These are phyloP conservation scores for Hypothenemus hampei DNA, from an alignment of 1,140 invertebrate species.

Conservation along the genomic window DNA sequence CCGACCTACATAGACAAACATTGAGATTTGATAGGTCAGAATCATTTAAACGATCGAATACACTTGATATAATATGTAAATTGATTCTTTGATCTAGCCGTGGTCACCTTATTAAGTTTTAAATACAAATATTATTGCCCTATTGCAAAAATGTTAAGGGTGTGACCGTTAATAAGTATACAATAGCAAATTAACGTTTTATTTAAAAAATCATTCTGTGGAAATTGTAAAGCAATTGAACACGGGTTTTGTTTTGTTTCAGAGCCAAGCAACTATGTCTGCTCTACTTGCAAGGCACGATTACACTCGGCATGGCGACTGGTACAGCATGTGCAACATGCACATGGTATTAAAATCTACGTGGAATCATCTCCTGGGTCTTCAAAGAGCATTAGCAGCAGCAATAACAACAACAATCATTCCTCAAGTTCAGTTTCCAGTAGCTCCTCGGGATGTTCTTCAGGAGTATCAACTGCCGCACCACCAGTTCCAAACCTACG, in stretches of 20 bases:
- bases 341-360: conserved; percentile 92
- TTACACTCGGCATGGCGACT: conserved; percentile 89
- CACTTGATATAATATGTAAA: too few relatives aligned
- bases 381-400: conserved; percentile 44
- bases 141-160: not conserved
- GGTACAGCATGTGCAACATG: conserved; percentile 89
- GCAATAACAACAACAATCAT: conserved; percentile 47
- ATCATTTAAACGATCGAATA: too few relatives aligned
- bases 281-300: conserved; percentile 87
- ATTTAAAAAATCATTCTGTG: not conserved
- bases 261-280: conserved; percentile 94
- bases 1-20: too few relatives aligned
- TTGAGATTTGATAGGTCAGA: too few relatives aligned
- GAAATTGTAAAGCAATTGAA: not conserved
- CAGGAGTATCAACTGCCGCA: conserved; percentile 53
- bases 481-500: conserved; percentile 57
- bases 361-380: conserved; percentile 57
- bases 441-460: conserved; percentile 53
- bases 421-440: conserved; percentile 54
- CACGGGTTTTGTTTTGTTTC: conserved; percentile 52
- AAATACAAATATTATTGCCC: too few relatives aligned
- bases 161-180: conserved; percentile 14
- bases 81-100: too few relatives aligned
- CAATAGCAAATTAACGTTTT: conserved; percentile 19
- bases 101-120: too few relatives aligned